Evolutionary conservation across 2,888 invertebrate species (phyloP).

Genomic region (Eulithis prunata): DNA sequence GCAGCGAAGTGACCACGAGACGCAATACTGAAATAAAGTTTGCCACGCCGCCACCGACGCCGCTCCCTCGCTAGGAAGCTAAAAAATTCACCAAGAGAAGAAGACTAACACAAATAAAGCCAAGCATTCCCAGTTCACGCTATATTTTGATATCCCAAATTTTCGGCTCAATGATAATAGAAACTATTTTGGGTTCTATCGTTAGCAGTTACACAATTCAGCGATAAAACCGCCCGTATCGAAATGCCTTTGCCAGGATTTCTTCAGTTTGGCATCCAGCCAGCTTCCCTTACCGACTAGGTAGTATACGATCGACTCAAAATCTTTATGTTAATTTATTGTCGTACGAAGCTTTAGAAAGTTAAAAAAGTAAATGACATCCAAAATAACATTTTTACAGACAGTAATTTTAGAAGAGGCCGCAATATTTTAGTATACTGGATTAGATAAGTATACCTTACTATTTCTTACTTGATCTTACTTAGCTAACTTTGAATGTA

Average conservation of each 20-base stretch:
- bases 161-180: constrained; percentile 3
- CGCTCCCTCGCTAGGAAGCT: too few relatives aligned
- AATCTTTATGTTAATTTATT: constrained; percentile 54
- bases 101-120: too few relatives aligned
- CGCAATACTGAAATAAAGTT: too few relatives aligned
- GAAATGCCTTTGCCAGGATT: constrained; percentile 71
- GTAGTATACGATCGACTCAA: constrained; percentile 52
- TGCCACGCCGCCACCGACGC: too few relatives aligned
- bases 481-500: too few relatives aligned
- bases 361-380: constrained; percentile 2
- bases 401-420: too few relatives aligned
- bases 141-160: constrained; percentile 8
- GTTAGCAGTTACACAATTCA: constrained; percentile 39
- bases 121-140: not conserved
- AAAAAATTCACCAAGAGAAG: too few relatives aligned
- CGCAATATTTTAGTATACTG: too few relatives aligned
- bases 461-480: too few relatives aligned
- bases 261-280: constrained; percentile 69
- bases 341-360: constrained; percentile 20
- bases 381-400: not conserved
- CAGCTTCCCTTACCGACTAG: constrained; percentile 61
- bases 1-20: too few relatives aligned
- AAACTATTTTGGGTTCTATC: constrained; percentile 26
- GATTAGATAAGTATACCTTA: too few relatives aligned
- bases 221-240: constrained; percentile 64